phyloP scores from a whole-genome alignment of 1,140 invertebrate genomes.

The Eulimnadia texana region DNA sequence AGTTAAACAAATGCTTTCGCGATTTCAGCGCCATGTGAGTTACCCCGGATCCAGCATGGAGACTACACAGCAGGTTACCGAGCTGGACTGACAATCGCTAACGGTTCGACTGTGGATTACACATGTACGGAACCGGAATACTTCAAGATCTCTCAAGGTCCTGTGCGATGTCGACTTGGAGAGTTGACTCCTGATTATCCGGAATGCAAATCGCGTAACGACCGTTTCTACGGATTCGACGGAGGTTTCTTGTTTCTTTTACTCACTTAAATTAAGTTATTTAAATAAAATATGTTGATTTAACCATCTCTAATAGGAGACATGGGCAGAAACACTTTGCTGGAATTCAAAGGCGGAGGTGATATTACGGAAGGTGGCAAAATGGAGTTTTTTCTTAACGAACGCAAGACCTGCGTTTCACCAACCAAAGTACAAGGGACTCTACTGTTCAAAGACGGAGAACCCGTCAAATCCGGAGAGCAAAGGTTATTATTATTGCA shows the following conservation, averaged over 20 bases:
- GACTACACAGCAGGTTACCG: conserved; percentile 59
- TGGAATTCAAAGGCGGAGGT: conserved; percentile 34
- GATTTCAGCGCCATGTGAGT: conserved; percentile 53
- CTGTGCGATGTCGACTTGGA: conserved; percentile 50
- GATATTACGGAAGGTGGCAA: conserved; percentile 46
- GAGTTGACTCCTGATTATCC: conserved; percentile 42
- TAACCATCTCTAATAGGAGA: neutral
- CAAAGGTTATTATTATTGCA: too few species aligned
- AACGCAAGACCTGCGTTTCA: conserved; percentile 39
- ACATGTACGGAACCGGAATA: conserved; percentile 40
- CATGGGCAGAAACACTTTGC: neutral
- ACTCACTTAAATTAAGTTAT: too few species aligned
- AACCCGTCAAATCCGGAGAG: conserved; percentile 25
- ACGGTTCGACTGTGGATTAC: conserved; percentile 43
- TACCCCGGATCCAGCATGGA: conserved; percentile 52
- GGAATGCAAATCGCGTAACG: conserved; percentile 28
- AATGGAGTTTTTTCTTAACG: conserved; percentile 25
- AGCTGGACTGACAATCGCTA: conserved; percentile 56
- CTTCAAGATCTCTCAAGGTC: conserved; percentile 31
- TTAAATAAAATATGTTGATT: too few species aligned
- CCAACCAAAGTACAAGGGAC: conserved; percentile 50
- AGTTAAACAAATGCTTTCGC: conserved; percentile 17
- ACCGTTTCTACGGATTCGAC: conserved; percentile 13
- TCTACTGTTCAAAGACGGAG: conserved; percentile 45
- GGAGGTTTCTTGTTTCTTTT: neutral